Base-by-base conservation (phyloP, 2,797 vertebrate species). In the Rhynchotus rufescens region DNA sequence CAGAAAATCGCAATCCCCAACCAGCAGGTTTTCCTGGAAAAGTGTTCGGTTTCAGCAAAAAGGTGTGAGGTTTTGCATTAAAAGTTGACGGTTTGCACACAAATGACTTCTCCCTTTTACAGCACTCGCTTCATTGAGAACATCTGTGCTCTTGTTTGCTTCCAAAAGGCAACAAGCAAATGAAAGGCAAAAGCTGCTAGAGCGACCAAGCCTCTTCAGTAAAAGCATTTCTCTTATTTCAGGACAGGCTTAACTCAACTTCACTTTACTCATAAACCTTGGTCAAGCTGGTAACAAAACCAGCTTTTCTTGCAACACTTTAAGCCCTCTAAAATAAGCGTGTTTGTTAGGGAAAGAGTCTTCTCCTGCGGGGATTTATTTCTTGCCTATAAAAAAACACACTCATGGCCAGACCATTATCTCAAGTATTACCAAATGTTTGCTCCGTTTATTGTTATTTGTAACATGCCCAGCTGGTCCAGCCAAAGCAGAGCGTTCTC, bases 21-120 rank as follows among this genome's bases (percentile, higher is more conserved):
- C 89, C 69, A 76, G 17, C 26, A 71, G 65, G 36, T 89, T 91
- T 91, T 91, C 79, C 74, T 0, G 7, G 82, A 88, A 92, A 84
- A 69, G 25, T 45, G 4, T 59, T 67, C 44, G n/a, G 47, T 64
- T 84, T 88, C 77, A 76, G 34, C 25, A 38, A 42, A 66, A 86
- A 83, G n/a, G 73, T 66, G 80, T n/a, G 47, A 57, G n/a, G 25
- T 51, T 92, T 84, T 56, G 80, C 75, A 44, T 8, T 72, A 73
- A 64, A 82, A 89, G 44, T 61, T 84, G 81, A 67, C 32, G 22
- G 65, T 60, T 81, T 71, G 34, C 47, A 75, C 52, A 54, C 47
- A 45, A 69, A 81, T 32, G 8, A 66, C 40, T 45, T 40, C 28
- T 73, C 71, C 30, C 2, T 82, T 89, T 84, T 84, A 44, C 10